Evolutionary conservation across 1,140 invertebrate genomes (phyloP).

Genomic region (Drosophila kohkoa): DNA sequence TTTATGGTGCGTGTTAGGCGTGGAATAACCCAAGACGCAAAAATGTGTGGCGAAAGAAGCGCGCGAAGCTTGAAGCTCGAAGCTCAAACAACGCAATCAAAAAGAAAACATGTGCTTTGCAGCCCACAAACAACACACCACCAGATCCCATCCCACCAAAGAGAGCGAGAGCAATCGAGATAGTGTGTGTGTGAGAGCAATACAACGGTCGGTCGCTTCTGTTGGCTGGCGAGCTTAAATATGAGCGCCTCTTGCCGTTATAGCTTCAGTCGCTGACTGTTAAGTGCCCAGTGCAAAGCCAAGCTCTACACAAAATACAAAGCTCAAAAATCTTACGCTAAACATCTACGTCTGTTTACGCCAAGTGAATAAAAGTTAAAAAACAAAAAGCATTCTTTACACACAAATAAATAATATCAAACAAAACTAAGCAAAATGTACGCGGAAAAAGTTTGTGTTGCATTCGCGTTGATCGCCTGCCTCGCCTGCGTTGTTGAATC

Average conservation of each 20-base stretch:
- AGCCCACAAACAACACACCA: background rate
- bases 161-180: background rate
- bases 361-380: slow-evolving; percentile 10
- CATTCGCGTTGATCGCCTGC: slow-evolving; percentile 58
- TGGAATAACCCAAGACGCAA: slow-evolving; percentile 69
- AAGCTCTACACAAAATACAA: slow-evolving; percentile 8
- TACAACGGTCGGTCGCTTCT: background rate
- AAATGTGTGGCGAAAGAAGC: slow-evolving; percentile 43
- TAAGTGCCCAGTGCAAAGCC: slow-evolving; percentile 58
- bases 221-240: slow-evolving; percentile 55
- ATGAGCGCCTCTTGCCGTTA: slow-evolving; percentile 52
- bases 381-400: slow-evolving; percentile 6
- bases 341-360: slow-evolving; percentile 10
- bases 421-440: slow-evolving; percentile 64
- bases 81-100: slow-evolving; percentile 43
- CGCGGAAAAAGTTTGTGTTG: slow-evolving; percentile 69
- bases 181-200: slow-evolving; percentile 3
- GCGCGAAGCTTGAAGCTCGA: slow-evolving; percentile 4
- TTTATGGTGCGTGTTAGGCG: slow-evolving; percentile 64
- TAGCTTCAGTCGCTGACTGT: slow-evolving; percentile 70
- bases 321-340: slow-evolving; percentile 1
- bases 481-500: slow-evolving; percentile 64
- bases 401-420: slow-evolving; percentile 23
- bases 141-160: background rate
- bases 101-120: slow-evolving; percentile 73